Base-by-base conservation (phyloP, 2,113 vertebrate species). In the Anoura caudifer region DNA sequence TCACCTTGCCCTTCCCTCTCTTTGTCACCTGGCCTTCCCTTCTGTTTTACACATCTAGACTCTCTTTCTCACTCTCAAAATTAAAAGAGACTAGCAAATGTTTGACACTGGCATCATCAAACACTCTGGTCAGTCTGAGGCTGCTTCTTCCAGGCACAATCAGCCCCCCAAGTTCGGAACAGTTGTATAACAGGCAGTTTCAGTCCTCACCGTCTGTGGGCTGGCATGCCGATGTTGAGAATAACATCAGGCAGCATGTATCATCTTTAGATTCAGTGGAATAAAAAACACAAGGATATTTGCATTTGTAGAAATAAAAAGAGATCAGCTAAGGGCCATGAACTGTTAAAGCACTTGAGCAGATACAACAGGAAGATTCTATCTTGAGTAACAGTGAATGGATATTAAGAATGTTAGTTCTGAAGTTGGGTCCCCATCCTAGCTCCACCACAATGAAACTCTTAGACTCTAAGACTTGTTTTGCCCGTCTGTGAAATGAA, bases 11-110 rank as follows among this genome's bases (percentile, higher is more conserved):
- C 84, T 96, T 73, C 81, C 81, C 65, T 92, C 84, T 94, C 90
- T 87, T 93, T 69, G 80, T 76, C 84, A 95, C 28, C 24, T 63
- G 54, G 82, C 61, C 69, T 90, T 65, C 56, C 70, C 65, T 72
- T 95, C 76, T 73, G 56, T 79, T 97, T 47, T 19, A 45, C 61
- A 82, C 43, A 63, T 4, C 52, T 75, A 56, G 77, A 11, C 61
- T 87, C 54, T 86, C 90, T 86, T 4, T 12, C 47, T 88, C 19
- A 19, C 73, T 92, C 80, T 93, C 26, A 70, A 70, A 95, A 97
- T 91, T 87, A 93, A 97, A 98, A 96, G 91, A 79, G 83, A 89
- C 94, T 91, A 79, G 93, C 89, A 73, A 87, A 95, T 91, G 87
- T 67, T 15, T 69, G 81, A 92, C 65, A 88, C 0, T 75, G 47